Evolutionary conservation across 1,140 invertebrate genomes (phyloP), one percentile per base, ranked within the genome.

Genomic region (Pseudomyrmex sp.): DNA sequence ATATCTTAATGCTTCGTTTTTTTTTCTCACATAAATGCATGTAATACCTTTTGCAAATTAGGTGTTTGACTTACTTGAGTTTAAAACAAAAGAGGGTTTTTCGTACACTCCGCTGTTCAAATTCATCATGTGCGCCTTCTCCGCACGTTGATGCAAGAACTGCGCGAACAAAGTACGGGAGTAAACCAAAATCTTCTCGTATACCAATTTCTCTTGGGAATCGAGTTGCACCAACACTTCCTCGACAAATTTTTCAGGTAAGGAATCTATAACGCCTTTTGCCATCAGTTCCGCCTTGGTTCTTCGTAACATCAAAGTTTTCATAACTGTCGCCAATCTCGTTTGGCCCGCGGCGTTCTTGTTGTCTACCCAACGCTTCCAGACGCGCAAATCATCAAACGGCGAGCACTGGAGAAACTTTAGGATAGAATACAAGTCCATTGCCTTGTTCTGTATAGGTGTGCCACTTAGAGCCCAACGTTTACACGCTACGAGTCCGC

Each of bases 391-490:
- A 90, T 98, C 97, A 94, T 98, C 97, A 92, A 99, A 98, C 1
- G 98, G 98, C n/a, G 96, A 95, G 92, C 97, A 98, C 18, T 96
- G 94, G 0, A 99, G 91, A 93, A 98, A 99, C 91, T 98, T 98
- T 0, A 99, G 92, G 20, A 99, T 93, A 0, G 98, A 97, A 94
- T 97, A 99, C 20, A 99, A 95, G 94, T 99, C 98, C 56, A 97
- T 92, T 90, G 98, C 96, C 92, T 98, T 97, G 92, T 99, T 99
- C 87, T 99, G 98, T 70, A 99, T 97, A 0, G 98, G 98, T 0
- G 99, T 99, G 12, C 99, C 99, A 8, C 98, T 99, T 0, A 99
- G 94, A 0, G 96, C 96, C 98, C 98, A 99, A 59, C 98, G 95
- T 46, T 96, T 95, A 62, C 92, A 93, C 0, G 95, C 96, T 0